Evolutionary conservation across 2,797 vertebrate genomes (phyloP).

Genomic region (Epinephelus malabaricus): DNA sequence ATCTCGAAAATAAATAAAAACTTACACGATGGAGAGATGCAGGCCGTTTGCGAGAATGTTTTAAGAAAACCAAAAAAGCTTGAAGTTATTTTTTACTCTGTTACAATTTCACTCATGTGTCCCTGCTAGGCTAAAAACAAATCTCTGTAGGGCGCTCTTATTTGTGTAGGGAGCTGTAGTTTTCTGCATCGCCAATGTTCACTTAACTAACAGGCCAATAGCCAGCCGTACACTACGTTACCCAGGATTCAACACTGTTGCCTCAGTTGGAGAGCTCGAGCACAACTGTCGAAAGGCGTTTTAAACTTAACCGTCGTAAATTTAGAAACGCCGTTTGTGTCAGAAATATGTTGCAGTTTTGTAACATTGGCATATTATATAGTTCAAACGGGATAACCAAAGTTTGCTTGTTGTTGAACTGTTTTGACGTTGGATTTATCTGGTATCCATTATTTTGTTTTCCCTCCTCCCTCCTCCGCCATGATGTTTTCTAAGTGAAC

Average conservation of each 20-base stretch:
- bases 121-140: conserved; percentile 82
- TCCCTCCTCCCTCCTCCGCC: conserved; percentile 82
- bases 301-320: background rate
- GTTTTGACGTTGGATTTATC: conserved; percentile 73
- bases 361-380: rapidly evolving
- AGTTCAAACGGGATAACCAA: rapidly evolving
- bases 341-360: rapidly evolving
- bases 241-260: conserved; percentile 63
- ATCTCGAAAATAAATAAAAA: background rate
- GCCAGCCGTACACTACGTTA: conserved; percentile 78
- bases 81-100: conserved; percentile 3
- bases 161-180: conserved; percentile 82
- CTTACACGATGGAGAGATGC: conserved; percentile 27
- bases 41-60: background rate
- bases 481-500: conserved; percentile 85
- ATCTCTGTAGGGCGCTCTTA: conserved; percentile 44
- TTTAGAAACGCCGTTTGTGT: background rate
- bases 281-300: background rate
- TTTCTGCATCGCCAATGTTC: background rate
- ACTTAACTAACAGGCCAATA: rapidly evolving
- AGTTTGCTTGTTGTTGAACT: background rate
- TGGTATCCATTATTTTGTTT: conserved; percentile 84
- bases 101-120: conserved; percentile 40
- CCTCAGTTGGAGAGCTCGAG: conserved; percentile 24
- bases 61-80: background rate